Percentiles rank a stretch among this genome's conserved stretches.
Evolutionary conservation across 2,113 vertebrate species (phyloP).

Genomic region (Chauna torquata): DNA sequence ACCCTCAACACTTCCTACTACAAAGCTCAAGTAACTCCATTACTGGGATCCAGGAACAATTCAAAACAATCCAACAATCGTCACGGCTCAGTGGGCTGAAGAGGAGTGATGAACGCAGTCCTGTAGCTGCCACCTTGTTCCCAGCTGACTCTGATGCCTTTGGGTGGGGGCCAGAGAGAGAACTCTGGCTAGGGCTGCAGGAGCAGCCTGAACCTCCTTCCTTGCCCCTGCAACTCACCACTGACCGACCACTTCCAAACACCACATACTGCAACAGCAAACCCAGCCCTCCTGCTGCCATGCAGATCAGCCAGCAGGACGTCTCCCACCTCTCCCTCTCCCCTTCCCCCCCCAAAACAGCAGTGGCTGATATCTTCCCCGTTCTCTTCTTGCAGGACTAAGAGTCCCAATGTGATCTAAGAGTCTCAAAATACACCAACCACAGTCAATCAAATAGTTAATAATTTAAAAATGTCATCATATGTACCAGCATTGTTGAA

Average conservation of each 20-base stretch:
- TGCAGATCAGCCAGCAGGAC: neutral
- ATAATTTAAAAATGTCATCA: conserved; percentile 68
- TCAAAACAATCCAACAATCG: neutral
- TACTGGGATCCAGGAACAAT: conserved; percentile 14
- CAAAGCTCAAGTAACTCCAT: neutral
- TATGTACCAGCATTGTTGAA: conserved; percentile 77
- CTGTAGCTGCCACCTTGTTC: neutral
- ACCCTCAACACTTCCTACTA: neutral
- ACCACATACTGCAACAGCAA: conserved; percentile 54
- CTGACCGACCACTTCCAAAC: conserved; percentile 61
- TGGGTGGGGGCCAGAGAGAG: neutral
- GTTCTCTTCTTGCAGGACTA: conserved; percentile 30
- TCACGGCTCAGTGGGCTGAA: neutral
- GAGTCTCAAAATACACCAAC: conserved; percentile 74
- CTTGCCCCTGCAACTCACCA: neutral
- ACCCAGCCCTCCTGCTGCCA: neutral
- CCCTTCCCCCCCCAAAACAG: neutral
- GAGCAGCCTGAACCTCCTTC: conserved; percentile 32
- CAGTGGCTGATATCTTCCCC: neutral
- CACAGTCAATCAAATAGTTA: conserved; percentile 74
- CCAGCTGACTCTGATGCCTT: neutral
- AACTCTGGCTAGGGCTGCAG: neutral
- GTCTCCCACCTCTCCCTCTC: neutral
- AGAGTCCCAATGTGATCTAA: conserved; percentile 58
- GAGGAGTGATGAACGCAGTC: rapidly evolving